A percentile compares a stretch with the other conserved stretches of the same genome.
phyloP scores from a whole-genome alignment of 92 coral and sea anemone species.

The Diadumene lineata region DNA sequence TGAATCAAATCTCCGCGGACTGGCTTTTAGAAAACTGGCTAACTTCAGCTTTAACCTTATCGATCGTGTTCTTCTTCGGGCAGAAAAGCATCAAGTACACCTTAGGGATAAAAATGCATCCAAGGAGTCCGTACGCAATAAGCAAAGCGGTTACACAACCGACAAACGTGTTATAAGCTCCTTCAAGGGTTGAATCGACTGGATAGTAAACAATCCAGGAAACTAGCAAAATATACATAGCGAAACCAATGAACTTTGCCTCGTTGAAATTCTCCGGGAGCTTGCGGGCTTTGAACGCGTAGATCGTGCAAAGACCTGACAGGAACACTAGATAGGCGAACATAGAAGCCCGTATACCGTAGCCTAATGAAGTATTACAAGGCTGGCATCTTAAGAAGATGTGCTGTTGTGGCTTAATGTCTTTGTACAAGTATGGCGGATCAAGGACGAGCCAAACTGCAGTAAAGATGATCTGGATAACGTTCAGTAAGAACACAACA shows the following conservation, averaged over 20 bases:
- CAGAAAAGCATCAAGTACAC: slow-evolving; percentile 50
- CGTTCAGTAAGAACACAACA: slow-evolving; percentile 35
- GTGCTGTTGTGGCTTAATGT: slow-evolving; percentile 28
- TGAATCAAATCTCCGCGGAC: neutral
- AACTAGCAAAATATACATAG: slow-evolving; percentile 70
- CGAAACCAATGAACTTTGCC: slow-evolving; percentile 69
- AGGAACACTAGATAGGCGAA: slow-evolving; percentile 52
- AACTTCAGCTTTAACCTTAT: slow-evolving; percentile 49
- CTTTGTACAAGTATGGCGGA: slow-evolving; percentile 55
- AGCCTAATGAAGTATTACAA: slow-evolving; percentile 37
- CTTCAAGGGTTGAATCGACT: slow-evolving; percentile 59
- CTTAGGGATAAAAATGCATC: slow-evolving; percentile 74
- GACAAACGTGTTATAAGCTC: slow-evolving; percentile 48
- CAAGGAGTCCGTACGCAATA: slow-evolving; percentile 68
- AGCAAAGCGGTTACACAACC: slow-evolving; percentile 62
- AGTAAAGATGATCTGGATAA: slow-evolving; percentile 36
- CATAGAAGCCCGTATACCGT: slow-evolving; percentile 44
- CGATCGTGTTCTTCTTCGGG: slow-evolving; percentile 68
- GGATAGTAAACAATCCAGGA: slow-evolving; percentile 74
- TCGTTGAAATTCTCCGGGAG: slow-evolving; percentile 86
- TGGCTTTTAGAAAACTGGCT: slow-evolving; percentile 36
- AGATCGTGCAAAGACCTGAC: slow-evolving; percentile 56
- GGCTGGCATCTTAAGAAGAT: slow-evolving; percentile 57
- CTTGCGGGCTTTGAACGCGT: slow-evolving; percentile 81
- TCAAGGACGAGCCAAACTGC: slow-evolving; percentile 57